Evolutionary conservation across 2,797 vertebrate genomes (phyloP).

Genomic region (Pangasius djambal): DNA sequence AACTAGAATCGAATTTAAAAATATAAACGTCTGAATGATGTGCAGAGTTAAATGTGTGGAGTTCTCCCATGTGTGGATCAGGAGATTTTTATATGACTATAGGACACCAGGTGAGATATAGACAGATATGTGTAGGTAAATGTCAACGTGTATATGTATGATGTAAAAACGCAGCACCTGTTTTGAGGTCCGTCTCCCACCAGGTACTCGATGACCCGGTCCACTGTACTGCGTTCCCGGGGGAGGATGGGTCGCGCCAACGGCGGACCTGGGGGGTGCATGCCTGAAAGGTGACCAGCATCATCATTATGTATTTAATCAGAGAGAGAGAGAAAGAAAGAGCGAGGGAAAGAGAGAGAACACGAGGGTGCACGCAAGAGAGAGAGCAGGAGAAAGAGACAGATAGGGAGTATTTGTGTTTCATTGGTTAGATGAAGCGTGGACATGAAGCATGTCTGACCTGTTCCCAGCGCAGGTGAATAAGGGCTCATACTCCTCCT

Average conservation of each 20-base stretch:
- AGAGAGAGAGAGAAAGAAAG: background rate
- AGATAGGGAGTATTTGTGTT: background rate
- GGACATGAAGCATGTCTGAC: constrained; percentile 69
- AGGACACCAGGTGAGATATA: background rate
- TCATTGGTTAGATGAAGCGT: background rate
- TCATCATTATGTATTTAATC: background rate
- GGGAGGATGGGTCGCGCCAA: constrained; percentile 91
- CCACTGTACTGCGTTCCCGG: constrained; percentile 87
- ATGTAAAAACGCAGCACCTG: constrained; percentile 76
- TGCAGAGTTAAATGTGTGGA: background rate
- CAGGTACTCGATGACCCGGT: constrained; percentile 93
- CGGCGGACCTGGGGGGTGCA: constrained; percentile 93
- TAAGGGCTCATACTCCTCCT: constrained; percentile 76
- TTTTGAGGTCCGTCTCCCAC: constrained; percentile 98
- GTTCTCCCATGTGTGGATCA: too few species aligned
- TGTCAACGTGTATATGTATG: background rate
- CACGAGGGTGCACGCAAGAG: too few species aligned
- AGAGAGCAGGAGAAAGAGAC: too few species aligned
- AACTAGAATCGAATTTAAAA: background rate
- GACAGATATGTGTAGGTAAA: background rate
- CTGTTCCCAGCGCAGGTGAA: constrained; percentile 86
- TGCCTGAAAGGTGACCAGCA: constrained; percentile 72
- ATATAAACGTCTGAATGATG: background rate
- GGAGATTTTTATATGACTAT: background rate
- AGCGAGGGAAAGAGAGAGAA: too few species aligned